These are phyloP conservation scores for Abrostola triplasia DNA, from an alignment of 2,888 invertebrate genomes.

Conservation along the genomic window DNA sequence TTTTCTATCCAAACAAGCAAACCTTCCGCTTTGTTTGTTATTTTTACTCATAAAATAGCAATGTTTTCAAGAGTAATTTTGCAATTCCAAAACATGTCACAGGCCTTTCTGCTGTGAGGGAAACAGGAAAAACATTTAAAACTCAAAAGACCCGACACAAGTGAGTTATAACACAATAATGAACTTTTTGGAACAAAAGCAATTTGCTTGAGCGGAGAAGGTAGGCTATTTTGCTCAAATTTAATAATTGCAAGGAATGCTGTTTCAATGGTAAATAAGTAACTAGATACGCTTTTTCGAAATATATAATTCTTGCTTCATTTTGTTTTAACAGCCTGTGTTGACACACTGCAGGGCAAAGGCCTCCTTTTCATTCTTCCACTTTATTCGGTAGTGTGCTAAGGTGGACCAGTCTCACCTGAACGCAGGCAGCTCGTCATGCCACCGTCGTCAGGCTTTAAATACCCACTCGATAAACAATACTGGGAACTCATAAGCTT, in stretches of 20 bases:
- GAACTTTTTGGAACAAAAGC: conserved; percentile 30
- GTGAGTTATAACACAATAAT: conserved; percentile 36
- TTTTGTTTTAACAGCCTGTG: too few species aligned
- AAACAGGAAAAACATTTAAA: conserved; percentile 30
- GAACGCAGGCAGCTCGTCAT: too few species aligned
- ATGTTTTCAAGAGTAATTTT: conserved; percentile 44
- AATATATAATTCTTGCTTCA: too few species aligned
- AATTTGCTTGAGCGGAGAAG: conserved; percentile 5
- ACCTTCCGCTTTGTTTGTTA: not conserved
- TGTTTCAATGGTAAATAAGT: not conserved
- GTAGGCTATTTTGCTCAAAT: conserved; percentile 12
- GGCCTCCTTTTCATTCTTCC: too few species aligned
- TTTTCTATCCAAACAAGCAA: too few species aligned
- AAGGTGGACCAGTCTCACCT: too few species aligned
- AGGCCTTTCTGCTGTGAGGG: conserved; percentile 15
- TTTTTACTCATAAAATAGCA: conserved; percentile 34
- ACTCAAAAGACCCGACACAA: conserved; percentile 22
- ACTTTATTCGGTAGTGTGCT: too few species aligned
- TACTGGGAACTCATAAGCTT: not conserved
- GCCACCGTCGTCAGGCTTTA: too few species aligned
- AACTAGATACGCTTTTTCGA: too few species aligned
- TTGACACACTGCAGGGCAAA: too few species aligned
- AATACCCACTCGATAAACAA: too few species aligned
- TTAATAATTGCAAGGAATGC: conserved; percentile 12
- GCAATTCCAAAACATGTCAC: conserved; percentile 35